phyloP scores from a whole-genome alignment of 2,888 invertebrate genomes.

The Sminthurides aquaticus region DNA sequence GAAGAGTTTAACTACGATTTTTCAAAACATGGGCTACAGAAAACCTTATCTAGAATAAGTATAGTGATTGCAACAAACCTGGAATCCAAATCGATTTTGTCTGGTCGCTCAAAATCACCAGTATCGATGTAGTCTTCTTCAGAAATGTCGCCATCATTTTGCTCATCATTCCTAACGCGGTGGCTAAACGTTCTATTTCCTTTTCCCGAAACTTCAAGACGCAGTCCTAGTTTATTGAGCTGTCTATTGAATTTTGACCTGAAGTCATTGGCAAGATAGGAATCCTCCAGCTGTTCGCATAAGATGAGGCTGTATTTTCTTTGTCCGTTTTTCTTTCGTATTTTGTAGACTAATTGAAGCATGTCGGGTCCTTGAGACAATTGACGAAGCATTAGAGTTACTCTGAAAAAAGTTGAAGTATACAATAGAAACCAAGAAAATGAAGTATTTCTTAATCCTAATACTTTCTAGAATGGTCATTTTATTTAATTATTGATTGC shows the following conservation, averaged over 20 bases:
- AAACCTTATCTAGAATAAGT: too few species aligned
- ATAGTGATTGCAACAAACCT: too few species aligned
- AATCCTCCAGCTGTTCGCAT: slow-evolving; percentile 59
- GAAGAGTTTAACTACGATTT: too few species aligned
- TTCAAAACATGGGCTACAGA: too few species aligned
- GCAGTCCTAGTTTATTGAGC: neutral
- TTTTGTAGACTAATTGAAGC: slow-evolving; percentile 61
- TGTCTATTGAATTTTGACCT: slow-evolving; percentile 54
- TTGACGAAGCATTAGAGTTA: slow-evolving; percentile 58
- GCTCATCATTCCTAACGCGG: too few species aligned
- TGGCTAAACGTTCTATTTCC: too few species aligned
- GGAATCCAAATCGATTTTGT: neutral
- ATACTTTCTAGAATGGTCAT: too few species aligned
- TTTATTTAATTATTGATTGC: too few species aligned
- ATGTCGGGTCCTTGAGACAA: slow-evolving; percentile 61
- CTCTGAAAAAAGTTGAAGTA: slow-evolving; percentile 49
- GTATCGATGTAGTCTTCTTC: neutral
- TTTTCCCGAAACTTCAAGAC: neutral
- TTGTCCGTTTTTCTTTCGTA: slow-evolving; percentile 48
- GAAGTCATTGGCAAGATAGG: slow-evolving; percentile 54
- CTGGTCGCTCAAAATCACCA: neutral
- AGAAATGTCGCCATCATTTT: neutral
- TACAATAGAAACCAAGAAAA: too few species aligned
- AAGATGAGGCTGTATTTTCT: slow-evolving; percentile 51
- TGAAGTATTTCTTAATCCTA: too few species aligned